Conservation (phyloP, 2,797 vertebrate species). For the Florisuga fusca region DNA sequence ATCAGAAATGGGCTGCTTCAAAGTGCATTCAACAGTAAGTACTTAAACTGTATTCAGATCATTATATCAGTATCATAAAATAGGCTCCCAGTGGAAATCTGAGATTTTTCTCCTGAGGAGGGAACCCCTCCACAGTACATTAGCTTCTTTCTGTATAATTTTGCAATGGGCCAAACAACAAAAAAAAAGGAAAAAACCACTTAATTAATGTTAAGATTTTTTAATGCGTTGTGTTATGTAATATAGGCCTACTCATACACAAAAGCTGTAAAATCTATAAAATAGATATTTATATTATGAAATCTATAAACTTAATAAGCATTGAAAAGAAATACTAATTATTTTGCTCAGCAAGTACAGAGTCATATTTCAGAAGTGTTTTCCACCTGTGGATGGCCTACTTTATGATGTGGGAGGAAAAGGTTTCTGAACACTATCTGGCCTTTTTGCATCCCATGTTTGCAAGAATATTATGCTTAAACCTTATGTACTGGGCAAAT, state of each 20-base stretch:
- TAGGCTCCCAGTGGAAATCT: not conserved
- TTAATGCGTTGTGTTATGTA: not conserved
- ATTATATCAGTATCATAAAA: not conserved
- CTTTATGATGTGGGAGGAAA: not conserved
- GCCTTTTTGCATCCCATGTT: not conserved
- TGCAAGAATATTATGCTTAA: not conserved
- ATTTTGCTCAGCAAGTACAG: not conserved
- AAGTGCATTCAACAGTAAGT: not conserved
- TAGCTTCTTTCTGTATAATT: not conserved
- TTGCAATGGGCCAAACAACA: not conserved
- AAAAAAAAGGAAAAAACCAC: not conserved
- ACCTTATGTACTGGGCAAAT: not conserved
- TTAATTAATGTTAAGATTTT: not conserved
- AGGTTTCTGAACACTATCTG: not conserved
- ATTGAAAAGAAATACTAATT: not conserved
- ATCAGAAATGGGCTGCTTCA: not conserved
- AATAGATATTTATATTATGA: not conserved
- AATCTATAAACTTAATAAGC: not conserved
- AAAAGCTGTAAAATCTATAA: not conserved
- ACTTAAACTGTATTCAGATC: not conserved
- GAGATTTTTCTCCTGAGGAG: not conserved
- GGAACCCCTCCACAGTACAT: not conserved
- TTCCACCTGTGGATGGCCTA: not conserved
- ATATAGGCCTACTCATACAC: not conserved
- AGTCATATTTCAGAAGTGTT: not conserved